Base-by-base conservation (phyloP, 2,888 invertebrate species). In the Dynastes grantii region DNA sequence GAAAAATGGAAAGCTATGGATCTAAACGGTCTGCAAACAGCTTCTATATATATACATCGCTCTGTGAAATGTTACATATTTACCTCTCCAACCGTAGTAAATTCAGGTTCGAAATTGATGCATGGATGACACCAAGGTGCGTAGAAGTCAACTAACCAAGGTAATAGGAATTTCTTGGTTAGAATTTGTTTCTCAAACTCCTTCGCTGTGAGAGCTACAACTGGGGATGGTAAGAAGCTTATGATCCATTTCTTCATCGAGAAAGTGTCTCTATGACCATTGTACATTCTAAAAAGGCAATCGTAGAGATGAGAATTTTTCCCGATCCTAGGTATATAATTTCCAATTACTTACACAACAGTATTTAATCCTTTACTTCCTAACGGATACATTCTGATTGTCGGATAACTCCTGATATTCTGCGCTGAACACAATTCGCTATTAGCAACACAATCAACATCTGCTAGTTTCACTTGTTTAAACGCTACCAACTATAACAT, bases 111-210 rank as follows among this genome's bases (percentile, higher is more conserved):
- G 86, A 95, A 92, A 80, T 90, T 89, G 81, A 92, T 90, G 84
- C 94, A 94, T 83, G 90, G 91, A 22, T 90, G 90, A 85, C 92
- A 92, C 93, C 94, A 94, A 0, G 93, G 93, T 16, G 93, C 92
- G 85, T 90, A 94, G 87, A 93, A 95, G 87, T 94, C 93, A 1
- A 94, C 90, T 53, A 94, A 84, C 91, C 92, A 92, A 0, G 91
- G 88, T 67, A 85, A 68, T 6, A 83, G 77, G 76, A 82, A 86
- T 5, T 78, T 85, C 76, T 91, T 90, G 1, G 87, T 85, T 16
- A 93, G 84, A 13, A 93, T 90, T 76, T 89, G 84, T n/a, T 87
- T 85, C 76, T 88, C 85, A 76, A 91, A 90, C 77, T 90, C 89
- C 5, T 87, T 84, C 75, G 88, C 85, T 76, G 86, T 88, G 40